These are phyloP conservation scores for Muricea muricata DNA, from an alignment of 92 coral and sea anemone genomes.

Conservation along the genomic window DNA sequence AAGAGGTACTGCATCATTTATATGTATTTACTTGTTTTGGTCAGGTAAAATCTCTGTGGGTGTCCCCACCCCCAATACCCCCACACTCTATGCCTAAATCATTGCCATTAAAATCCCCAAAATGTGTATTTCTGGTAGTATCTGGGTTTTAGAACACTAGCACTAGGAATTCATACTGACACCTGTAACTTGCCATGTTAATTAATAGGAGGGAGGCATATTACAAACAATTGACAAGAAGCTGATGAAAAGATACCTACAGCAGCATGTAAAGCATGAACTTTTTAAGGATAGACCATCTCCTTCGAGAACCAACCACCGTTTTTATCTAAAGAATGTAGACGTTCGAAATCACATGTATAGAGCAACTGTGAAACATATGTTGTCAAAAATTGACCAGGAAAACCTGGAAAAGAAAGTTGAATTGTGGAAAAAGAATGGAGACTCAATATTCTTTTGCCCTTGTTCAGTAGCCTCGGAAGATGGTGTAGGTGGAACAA, in stretches of 20 bases:
- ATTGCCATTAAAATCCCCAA: no score
- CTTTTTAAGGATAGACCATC: constrained; percentile 54
- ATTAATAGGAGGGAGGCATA: constrained; percentile 33
- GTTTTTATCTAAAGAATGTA: constrained; percentile 65
- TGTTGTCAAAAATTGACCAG: constrained; percentile 68
- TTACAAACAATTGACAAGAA: constrained; percentile 70
- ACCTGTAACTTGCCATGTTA: no score
- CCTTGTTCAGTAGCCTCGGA: constrained; percentile 43
- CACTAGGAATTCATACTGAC: no score
- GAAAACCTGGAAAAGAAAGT: constrained; percentile 66
- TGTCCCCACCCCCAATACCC: no score
- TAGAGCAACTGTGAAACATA: constrained; percentile 58
- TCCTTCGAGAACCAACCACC: constrained; percentile 62
- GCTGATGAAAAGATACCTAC: constrained; percentile 72
- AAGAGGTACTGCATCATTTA: constrained; percentile 57
- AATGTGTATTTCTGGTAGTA: no score
- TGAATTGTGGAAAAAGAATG: constrained; percentile 61
- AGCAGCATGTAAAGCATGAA: constrained; percentile 61
- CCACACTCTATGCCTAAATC: no score
- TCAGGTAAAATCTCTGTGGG: no score
- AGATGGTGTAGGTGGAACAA: no score
- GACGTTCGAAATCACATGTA: constrained; percentile 75
- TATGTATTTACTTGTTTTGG: no score
- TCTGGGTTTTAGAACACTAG: no score
- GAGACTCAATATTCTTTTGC: constrained; percentile 64